Percentiles rank a stretch among this genome's conserved stretches.
Conservation (phyloP, 1,140 invertebrate genomes). For the Asobara japonica region DNA sequence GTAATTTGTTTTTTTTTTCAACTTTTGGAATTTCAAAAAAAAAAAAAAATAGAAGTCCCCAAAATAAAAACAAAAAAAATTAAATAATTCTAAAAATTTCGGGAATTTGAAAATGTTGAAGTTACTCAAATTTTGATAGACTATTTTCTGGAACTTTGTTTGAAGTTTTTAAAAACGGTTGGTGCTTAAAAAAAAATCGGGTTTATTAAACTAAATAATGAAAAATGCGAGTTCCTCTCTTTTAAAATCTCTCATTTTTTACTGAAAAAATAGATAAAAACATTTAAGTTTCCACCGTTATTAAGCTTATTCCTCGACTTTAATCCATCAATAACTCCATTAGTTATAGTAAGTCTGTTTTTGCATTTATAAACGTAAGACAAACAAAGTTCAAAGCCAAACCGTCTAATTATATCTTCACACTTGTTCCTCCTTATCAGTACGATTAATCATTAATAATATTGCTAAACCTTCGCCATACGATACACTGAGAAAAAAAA, state of each 20-base stretch:
- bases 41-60: too few species aligned
- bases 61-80: too few species aligned
- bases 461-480: background rate
- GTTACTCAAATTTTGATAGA: too few species aligned
- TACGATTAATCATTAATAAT: background rate
- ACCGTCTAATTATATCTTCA: background rate
- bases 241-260: slow-evolving; percentile 11
- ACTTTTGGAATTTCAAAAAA: too few species aligned
- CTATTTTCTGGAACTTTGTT: too few species aligned
- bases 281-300: slow-evolving; percentile 35
- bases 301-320: slow-evolving; percentile 16
- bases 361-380: slow-evolving; percentile 1
- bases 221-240: background rate
- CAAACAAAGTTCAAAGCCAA: slow-evolving; percentile 21
- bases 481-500: too few species aligned
- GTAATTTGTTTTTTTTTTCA: too few species aligned
- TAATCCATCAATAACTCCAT: background rate
- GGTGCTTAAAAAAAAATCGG: too few species aligned
- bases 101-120: too few species aligned
- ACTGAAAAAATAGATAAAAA: slow-evolving; percentile 42
- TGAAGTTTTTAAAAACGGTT: too few species aligned
- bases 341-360: background rate
- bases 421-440: background rate
- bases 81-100: too few species aligned
- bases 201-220: background rate